Evolutionary conservation across 92 coral and sea anemone species (phyloP), one percentile per base, ranked within the genome.

Genomic region (Porites evermanni): DNA sequence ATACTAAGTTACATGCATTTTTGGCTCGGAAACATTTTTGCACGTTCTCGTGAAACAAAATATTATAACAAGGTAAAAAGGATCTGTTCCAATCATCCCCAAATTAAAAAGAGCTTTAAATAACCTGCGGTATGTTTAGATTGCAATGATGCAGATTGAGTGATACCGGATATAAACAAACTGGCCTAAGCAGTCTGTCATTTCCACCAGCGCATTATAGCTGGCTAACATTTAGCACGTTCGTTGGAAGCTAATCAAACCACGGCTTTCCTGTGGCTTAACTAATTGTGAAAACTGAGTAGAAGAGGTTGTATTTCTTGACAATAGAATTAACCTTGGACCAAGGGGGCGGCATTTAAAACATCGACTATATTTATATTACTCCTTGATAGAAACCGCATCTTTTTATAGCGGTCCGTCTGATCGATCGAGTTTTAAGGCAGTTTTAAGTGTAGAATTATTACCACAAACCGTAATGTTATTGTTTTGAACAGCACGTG

Each of bases 41-140:
- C 86, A 81, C 86, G 77, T 81, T 81, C 70, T 12, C 7, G 13
- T 58, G 76, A 70, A 81, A 81, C 63, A 29, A 70, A 59, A 81
- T 81, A 70, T 70, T 58, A 18, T 54, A 3, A 0, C 53, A 4
- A 13, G 38, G 18, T 59, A 13, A 8, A 58, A 8, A 63, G 53
- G 75, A 51, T 53, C 9, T 67, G 53, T 58, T 44, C 44, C 44
- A 74, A 53, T 19, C 78, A 26, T 19, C 14, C 71, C 6, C 16
- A 38, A 8, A 20, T 52, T 21, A 16, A 26, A 12, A 63, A 58
- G 12, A 17, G 23, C 12, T 29, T 58, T 18, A 53, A 74, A 53
- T 74, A 8, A 4, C 78, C 20, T 53, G 26, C 38, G 75, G 52
- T 56, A 9, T 24, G 65, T 68, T 19, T 17, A 60, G 4, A 20